Evolutionary conservation across 2,113 vertebrate species (phyloP), one percentile per base, ranked within the genome.

Genomic region (Guaruba guarouba): DNA sequence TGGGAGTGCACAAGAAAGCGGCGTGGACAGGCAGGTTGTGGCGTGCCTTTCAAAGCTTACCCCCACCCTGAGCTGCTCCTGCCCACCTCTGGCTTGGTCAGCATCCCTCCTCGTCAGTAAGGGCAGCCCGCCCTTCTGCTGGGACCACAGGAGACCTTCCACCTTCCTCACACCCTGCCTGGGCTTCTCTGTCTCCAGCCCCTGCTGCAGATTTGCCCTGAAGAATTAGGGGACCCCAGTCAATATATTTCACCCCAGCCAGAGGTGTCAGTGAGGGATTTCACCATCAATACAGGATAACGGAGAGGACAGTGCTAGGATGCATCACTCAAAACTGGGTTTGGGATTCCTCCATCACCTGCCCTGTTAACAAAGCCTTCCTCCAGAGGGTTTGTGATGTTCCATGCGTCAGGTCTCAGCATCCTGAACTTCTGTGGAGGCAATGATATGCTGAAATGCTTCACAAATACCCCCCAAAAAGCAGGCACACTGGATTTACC

Each of bases 151-250:
- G 41, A 48, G 25, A 20, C 13, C 28, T 44, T 15, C 33, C 62
- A 59, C 11, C 55, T 57, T 57, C 1, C 29, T 52, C 4, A 1
- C 74, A 28, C 28, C 37, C 51, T 24, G 9, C 4, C 43, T 70
- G 29, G 18, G 48, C 48, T 81, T 49, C 63, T 48, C 49, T 4
- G 3, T 19, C 37, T 33, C 28, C 2, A 1, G 49, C 12, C 24
- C 17, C 18, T 1, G 1, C 61, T 33, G 54, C 0, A 1, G 7
- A 17, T 39, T 33, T 69, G 59, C 14, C 61, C 48, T 6, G 2
- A 28, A 20, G 28, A 4, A 8, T 8, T 5, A 27, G 31, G 64
- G 10, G 17, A 86, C 51, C 9, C 17, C 13, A 11, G 39, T 8
- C 64, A 37, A 3, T 7, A 44, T 39, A 3, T 8, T 59, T 44